A percentile compares a stretch with the other conserved stretches of the same genome.
These are phyloP conservation scores for Antheraea yamamai DNA, from an alignment of 2,888 invertebrate genomes.

Conservation along the genomic window DNA sequence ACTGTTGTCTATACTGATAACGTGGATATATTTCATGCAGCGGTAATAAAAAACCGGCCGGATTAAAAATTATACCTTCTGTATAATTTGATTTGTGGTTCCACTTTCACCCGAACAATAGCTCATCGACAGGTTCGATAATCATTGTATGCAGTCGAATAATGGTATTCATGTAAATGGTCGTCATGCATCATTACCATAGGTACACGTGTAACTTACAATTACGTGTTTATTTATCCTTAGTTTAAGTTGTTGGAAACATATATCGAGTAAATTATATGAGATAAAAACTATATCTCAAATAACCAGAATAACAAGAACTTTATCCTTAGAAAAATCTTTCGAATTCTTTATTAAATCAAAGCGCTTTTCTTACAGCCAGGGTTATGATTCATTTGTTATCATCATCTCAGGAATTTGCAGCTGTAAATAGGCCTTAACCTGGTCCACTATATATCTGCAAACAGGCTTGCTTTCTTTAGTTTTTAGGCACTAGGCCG, in stretches of 20 bases:
- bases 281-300: too few species aligned
- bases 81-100: not conserved
- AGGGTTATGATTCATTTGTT: too few species aligned
- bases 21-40: not conserved
- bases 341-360: too few species aligned
- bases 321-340: too few species aligned
- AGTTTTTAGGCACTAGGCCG: too few species aligned
- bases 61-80: slow-evolving; percentile 10
- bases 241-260: not conserved
- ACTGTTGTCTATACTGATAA: not conserved
- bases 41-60: not conserved
- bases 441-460: too few species aligned
- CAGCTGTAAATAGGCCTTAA: too few species aligned
- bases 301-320: too few species aligned
- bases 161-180: slow-evolving; percentile 35
- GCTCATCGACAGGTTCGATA: slow-evolving; percentile 46
- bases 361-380: too few species aligned
- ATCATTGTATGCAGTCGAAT: slow-evolving; percentile 46
- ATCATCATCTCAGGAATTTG: too few species aligned
- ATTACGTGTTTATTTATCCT: slow-evolving; percentile 21
- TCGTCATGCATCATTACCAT: slow-evolving; percentile 34
- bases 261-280: not conserved
- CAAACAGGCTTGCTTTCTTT: too few species aligned
- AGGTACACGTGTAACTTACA: slow-evolving; percentile 23
- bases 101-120: slow-evolving; percentile 53